Evolutionary conservation across 2,113 vertebrate species (phyloP).

Genomic region (Perccottus glenii): DNA sequence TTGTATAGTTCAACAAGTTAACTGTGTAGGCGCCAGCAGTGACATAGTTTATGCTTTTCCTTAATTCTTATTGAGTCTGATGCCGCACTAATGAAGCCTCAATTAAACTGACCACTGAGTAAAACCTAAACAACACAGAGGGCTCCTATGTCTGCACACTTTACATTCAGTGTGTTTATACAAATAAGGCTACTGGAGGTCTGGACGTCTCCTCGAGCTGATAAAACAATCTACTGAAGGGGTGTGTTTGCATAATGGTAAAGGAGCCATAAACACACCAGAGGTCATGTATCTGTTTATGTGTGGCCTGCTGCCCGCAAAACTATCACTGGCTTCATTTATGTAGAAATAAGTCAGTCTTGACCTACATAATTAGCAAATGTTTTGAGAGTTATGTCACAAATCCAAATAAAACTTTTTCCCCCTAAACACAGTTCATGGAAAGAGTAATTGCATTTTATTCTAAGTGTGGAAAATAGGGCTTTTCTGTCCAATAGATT

Average conservation of each 20-base stretch:
- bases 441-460: conserved; percentile 25
- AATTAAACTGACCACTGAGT: conserved; percentile 32
- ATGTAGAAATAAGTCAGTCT: not conserved
- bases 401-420: conserved; percentile 20
- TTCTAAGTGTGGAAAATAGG: conserved; percentile 35
- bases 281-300: conserved; percentile 11
- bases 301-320: not conserved
- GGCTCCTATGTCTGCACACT: conserved; percentile 27
- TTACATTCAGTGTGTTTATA: conserved; percentile 37
- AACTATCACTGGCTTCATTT: not conserved
- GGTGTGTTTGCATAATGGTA: conserved; percentile 14
- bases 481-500: conserved; percentile 23
- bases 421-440: conserved; percentile 16
- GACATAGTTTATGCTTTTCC: conserved; percentile 43
- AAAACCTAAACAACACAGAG: conserved; percentile 29
- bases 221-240: conserved; percentile 24
- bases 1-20: conserved; percentile 65
- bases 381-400: conserved; percentile 13
- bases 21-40: conserved; percentile 68
- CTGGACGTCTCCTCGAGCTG: not conserved
- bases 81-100: conserved; percentile 9
- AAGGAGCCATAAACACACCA: conserved; percentile 15
- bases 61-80: not conserved
- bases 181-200: conserved; percentile 13
- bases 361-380: conserved; percentile 26